phyloP scores from a whole-genome alignment of 1,140 invertebrate species.

The Drosophila sproati region DNA sequence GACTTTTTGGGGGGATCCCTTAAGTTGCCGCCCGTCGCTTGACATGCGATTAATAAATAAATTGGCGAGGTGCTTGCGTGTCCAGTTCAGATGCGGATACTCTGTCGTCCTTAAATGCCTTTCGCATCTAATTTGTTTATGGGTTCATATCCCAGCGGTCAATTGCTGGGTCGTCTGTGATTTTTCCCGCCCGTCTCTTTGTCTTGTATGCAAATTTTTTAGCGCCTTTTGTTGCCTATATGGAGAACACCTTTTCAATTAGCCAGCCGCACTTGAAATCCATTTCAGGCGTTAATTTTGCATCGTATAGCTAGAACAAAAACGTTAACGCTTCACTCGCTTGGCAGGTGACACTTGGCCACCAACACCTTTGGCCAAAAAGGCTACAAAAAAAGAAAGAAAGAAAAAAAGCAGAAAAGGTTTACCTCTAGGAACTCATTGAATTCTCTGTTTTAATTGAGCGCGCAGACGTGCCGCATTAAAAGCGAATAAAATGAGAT shows the following conservation, averaged over 20 bases:
- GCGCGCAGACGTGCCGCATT: slow-evolving; percentile 60
- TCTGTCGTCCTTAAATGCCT: slow-evolving; percentile 60
- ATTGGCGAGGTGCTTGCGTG: slow-evolving; percentile 68
- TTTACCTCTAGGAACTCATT: slow-evolving; percentile 29
- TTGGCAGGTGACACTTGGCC: slow-evolving; percentile 73
- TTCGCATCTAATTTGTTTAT: slow-evolving; percentile 77
- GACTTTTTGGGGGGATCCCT: slow-evolving; percentile 31
- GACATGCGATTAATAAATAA: slow-evolving; percentile 83
- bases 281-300: slow-evolving; percentile 79
- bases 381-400: neutral
- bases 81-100: slow-evolving; percentile 19
- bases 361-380: slow-evolving; percentile 41
- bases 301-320: slow-evolving; percentile 51
- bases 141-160: slow-evolving; percentile 84
- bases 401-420: slow-evolving; percentile 2
- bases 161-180: slow-evolving; percentile 81
- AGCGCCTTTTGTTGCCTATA: slow-evolving; percentile 55
- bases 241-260: slow-evolving; percentile 69
- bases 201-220: slow-evolving; percentile 30
- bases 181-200: slow-evolving; percentile 45
- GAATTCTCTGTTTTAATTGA: slow-evolving; percentile 65
- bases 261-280: slow-evolving; percentile 77
- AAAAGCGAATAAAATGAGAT: slow-evolving; percentile 52
- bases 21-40: slow-evolving; percentile 22
- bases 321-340: slow-evolving; percentile 58